Conservation (phyloP, 2,113 vertebrate species). For the Chaetops frenatus region DNA sequence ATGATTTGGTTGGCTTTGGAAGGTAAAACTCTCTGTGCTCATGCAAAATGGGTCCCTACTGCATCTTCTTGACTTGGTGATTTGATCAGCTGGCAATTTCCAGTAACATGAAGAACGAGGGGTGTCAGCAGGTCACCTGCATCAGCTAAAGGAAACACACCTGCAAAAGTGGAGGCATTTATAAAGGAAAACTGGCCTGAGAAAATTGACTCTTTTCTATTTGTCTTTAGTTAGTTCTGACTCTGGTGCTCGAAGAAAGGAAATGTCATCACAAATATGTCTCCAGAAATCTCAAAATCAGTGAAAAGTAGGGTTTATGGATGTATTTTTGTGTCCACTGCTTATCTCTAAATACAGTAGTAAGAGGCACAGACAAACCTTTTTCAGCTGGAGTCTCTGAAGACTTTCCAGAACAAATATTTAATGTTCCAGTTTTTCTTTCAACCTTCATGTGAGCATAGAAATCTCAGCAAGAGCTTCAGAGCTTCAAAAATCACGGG, state of each 20-base stretch:
- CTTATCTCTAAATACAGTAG: background rate
- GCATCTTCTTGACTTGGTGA: background rate
- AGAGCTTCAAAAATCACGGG: background rate
- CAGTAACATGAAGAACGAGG: background rate
- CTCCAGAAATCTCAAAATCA: background rate
- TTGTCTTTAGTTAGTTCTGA: background rate
- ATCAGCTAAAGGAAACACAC: background rate
- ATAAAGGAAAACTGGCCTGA: background rate
- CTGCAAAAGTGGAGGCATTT: background rate
- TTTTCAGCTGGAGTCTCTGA: background rate
- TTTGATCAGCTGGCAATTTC: background rate
- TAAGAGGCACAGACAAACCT: background rate
- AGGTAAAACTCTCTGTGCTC: background rate
- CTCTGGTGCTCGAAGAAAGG: background rate
- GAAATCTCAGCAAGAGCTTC: background rate
- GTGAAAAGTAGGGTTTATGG: background rate
- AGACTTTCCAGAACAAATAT: background rate
- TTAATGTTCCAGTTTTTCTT: background rate
- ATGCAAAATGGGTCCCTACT: background rate
- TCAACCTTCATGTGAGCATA: background rate
- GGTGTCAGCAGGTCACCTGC: background rate
- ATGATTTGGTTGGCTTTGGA: background rate
- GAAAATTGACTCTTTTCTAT: background rate
- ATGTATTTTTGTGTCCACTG: rapidly evolving
- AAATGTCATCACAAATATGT: rapidly evolving